Percentiles rank a stretch among this genome's conserved stretches.
Evolutionary conservation across 2,797 vertebrate genomes (phyloP).

Genomic region (Enteromius radiatus): DNA sequence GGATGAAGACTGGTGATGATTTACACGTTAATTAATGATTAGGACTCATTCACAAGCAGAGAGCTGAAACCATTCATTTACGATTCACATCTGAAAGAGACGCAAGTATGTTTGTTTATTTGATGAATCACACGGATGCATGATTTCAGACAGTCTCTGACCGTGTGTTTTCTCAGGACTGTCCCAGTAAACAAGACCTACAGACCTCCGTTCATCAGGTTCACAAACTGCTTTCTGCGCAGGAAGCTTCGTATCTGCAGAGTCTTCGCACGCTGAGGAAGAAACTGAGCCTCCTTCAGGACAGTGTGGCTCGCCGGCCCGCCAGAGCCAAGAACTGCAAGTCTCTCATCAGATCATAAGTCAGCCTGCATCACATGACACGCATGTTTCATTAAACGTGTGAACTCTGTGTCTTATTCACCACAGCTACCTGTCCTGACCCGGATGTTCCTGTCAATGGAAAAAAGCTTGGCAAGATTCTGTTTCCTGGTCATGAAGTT

Average conservation of each 20-base stretch:
- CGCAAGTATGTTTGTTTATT: too few species aligned
- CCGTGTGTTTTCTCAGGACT: conserved; percentile 72
- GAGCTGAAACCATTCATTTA: too few species aligned
- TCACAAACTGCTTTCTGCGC: conserved; percentile 84
- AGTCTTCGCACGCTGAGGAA: conserved; percentile 78
- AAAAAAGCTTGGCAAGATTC: conserved; percentile 79
- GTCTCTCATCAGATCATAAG: conserved; percentile 8
- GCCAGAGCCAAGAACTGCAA: conserved; percentile 75
- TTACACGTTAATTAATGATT: too few species aligned
- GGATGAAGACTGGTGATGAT: too few species aligned
- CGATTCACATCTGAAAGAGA: too few species aligned
- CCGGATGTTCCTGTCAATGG: conserved; percentile 75
- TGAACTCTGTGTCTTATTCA: neutral
- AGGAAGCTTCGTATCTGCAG: conserved; percentile 82
- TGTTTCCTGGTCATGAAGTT: conserved; percentile 79
- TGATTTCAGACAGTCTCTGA: neutral
- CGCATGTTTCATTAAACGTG: neutral
- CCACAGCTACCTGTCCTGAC: conserved; percentile 80
- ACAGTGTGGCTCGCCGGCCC: conserved; percentile 65
- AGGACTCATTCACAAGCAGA: too few species aligned
- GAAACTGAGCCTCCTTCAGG: conserved; percentile 84
- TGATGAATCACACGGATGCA: too few species aligned
- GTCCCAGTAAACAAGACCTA: conserved; percentile 77
- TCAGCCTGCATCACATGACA: neutral
- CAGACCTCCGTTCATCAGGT: conserved; percentile 80